Base-by-base conservation (phyloP, 2,113 vertebrate species). In the Microcebus ravelobensis region DNA sequence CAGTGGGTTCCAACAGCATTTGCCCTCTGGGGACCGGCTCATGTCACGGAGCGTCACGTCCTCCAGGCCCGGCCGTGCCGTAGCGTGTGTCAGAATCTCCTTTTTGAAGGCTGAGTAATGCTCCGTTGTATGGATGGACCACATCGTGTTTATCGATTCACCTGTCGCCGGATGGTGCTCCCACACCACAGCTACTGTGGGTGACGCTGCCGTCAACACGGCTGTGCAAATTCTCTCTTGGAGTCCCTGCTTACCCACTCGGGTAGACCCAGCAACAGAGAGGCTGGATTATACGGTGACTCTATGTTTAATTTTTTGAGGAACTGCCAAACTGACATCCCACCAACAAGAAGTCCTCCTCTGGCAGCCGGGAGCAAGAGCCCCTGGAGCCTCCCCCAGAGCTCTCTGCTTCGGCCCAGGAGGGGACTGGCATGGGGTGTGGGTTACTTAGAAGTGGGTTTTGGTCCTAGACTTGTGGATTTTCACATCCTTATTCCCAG, bases 1-100 rank as follows among this genome's bases (percentile, higher is more conserved):
- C 1, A 5, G 34, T 1, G 45, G 52, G 21, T 3, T 29, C 25
- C 0, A 0, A 0, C 0, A 8, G 15, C 25, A 1, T 8, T 18
- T 39, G 31, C 59, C 31, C 68, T 71, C 21, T 18, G 18, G 65
- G 2, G 82, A 13, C 67, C 0, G 50, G n/a, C 20, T 55, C 7
- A 7, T 29, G 2, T 82, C 59, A 4, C 20, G 2, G 17, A 50
- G 84, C 13, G 2, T 0, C 0, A 2, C 0, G 15, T 3, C 45
- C 68, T 36, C 21, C 0, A 2, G 6, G n/a, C 27, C 14, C 36
- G 0, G 3, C 50, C 23, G 0, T 0, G 25, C 0, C 2, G 45
- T 1, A 5, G 42, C 52, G 11, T 4, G 48, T 0, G 27, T 76
- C 76, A 17, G 21, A 2, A 15, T 5, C 9, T 13, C 5, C 65